Conservation (phyloP, 2,888 invertebrate species). For the Habrosyne pyritoides region DNA sequence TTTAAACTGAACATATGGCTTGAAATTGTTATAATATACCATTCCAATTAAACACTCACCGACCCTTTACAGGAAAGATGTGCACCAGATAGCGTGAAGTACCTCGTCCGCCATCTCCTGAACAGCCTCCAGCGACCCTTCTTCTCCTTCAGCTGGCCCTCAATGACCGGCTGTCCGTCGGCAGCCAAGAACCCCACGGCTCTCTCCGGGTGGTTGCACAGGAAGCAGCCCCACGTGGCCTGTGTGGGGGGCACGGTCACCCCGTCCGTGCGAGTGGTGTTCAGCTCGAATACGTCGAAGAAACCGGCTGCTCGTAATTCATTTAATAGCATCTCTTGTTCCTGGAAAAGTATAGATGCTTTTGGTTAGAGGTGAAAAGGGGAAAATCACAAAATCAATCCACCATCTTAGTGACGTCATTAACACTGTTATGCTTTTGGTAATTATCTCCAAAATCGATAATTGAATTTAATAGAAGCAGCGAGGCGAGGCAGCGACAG, state of each 20-base stretch:
- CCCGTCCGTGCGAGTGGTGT: slow-evolving; percentile 67
- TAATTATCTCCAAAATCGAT: no score
- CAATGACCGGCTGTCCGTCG: slow-evolving; percentile 93
- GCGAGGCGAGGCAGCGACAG: no score
- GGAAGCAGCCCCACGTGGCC: slow-evolving; percentile 93
- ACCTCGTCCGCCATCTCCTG: slow-evolving; percentile 95
- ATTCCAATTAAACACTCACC: slow-evolving; percentile 78
- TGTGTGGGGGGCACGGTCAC: slow-evolving; percentile 44
- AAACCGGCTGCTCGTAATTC: slow-evolving; percentile 94
- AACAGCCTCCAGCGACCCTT: slow-evolving; percentile 92
- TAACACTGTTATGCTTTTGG: no score
- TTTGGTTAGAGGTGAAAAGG: background rate
- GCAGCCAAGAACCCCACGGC: slow-evolving; percentile 92
- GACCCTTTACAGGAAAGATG: slow-evolving; percentile 94
- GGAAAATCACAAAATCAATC: no score
- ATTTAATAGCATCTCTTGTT: slow-evolving; percentile 93
- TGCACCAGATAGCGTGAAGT: slow-evolving; percentile 96
- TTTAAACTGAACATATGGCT: no score
- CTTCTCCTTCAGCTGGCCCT: slow-evolving; percentile 72
- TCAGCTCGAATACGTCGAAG: slow-evolving; percentile 96
- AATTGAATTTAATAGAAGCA: no score
- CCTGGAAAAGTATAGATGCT: slow-evolving; percentile 69
- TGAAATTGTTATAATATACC: no score
- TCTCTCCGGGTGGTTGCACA: slow-evolving; percentile 96
- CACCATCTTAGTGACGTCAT: no score